Percentiles rank a stretch among this genome's conserved stretches.
Evolutionary conservation across 1,140 invertebrate genomes (phyloP).

Genomic region (Hestina assimilis): DNA sequence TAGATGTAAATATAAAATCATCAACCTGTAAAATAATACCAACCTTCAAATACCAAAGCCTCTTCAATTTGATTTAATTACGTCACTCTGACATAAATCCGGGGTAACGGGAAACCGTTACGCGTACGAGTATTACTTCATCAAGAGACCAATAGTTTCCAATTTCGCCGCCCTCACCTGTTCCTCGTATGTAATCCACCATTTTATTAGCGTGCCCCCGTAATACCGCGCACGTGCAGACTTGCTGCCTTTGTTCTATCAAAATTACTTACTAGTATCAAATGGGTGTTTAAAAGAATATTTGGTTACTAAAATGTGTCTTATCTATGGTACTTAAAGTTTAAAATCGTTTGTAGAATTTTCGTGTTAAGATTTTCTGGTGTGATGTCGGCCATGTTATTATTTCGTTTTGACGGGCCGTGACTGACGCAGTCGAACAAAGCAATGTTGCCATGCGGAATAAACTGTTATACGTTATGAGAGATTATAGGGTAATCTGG

Average conservation of each 20-base stretch:
- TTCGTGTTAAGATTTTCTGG: conserved; percentile 30
- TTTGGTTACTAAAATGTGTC: conserved; percentile 8
- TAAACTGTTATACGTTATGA: conserved; percentile 77
- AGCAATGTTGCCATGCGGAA: conserved; percentile 76
- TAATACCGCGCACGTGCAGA: conserved; percentile 66
- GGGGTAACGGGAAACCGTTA: conserved; percentile 32
- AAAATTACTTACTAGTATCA: conserved; percentile 37
- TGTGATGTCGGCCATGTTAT: conserved; percentile 52
- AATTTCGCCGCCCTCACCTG: conserved; percentile 71
- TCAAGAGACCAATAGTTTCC: conserved; percentile 70
- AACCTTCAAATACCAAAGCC: neutral
- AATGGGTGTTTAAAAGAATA: conserved; percentile 20
- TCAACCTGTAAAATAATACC: no score
- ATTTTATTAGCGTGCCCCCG: conserved; percentile 67
- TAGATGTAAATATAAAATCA: no score
- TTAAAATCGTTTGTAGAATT: conserved; percentile 23
- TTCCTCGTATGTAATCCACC: conserved; percentile 61
- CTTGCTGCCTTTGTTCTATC: conserved; percentile 65
- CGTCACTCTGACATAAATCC: conserved; percentile 42
- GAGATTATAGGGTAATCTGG: conserved; percentile 75
- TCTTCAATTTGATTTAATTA: conserved; percentile 6
- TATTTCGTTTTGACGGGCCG: conserved; percentile 73
- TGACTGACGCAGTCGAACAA: conserved; percentile 64
- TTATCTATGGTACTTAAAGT: conserved; percentile 18
- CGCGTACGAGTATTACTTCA: conserved; percentile 29